These are phyloP conservation scores for Delphinus delphis DNA, from an alignment of 2,113 vertebrate genomes.

Conservation along the genomic window DNA sequence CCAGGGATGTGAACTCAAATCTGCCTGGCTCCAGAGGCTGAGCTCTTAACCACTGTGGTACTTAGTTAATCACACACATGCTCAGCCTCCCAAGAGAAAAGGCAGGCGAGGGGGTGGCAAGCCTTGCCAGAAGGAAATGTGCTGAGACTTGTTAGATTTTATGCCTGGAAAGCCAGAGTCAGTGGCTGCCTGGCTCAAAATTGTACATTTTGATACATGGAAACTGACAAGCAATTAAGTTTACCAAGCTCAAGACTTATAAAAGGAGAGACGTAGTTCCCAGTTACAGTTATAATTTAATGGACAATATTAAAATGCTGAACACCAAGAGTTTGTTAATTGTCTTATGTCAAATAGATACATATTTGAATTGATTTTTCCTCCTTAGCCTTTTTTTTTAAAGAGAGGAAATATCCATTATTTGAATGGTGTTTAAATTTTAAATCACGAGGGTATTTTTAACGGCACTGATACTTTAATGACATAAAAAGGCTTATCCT, in stretches of 20 bases:
- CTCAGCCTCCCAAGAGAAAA: not conserved
- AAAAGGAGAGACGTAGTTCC: not conserved
- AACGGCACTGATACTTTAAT: not conserved
- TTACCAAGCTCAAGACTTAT: not conserved
- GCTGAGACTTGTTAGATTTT: slow-evolving; percentile 32
- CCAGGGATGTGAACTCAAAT: not conserved
- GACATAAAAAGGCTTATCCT: not conserved
- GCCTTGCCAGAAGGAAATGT: not conserved
- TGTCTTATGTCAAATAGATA: slow-evolving; percentile 18
- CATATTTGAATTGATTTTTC: not conserved
- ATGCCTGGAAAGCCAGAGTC: slow-evolving; percentile 2
- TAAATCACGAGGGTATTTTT: not conserved
- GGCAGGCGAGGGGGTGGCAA: not conserved
- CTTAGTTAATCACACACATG: not conserved
- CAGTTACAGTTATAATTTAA: not conserved
- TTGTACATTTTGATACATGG: not conserved
- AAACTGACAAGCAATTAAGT: slow-evolving; percentile 1
- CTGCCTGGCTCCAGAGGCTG: slow-evolving; percentile 36
- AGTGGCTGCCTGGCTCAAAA: not conserved
- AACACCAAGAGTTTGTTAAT: not conserved
- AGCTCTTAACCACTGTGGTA: not conserved
- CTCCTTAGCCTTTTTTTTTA: not conserved
- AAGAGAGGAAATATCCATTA: not conserved
- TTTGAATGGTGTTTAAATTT: not conserved
- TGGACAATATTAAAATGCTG: not conserved